These are phyloP conservation scores for Drosophila nannoptera DNA, from an alignment of 1,140 invertebrate species.

Conservation along the genomic window DNA sequence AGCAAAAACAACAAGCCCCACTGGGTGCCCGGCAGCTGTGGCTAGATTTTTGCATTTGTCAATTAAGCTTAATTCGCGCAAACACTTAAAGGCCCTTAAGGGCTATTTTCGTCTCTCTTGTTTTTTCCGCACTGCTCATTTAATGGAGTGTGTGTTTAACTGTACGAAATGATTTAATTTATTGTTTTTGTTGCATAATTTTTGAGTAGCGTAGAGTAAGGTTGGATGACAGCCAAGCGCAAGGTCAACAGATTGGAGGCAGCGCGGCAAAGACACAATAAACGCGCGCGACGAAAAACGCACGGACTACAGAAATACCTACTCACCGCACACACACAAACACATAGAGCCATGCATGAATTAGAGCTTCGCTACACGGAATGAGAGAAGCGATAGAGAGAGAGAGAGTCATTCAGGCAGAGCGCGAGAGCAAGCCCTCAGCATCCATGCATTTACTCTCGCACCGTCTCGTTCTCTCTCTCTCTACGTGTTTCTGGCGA, in stretches of 20 bases:
- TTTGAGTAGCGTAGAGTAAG: not conserved
- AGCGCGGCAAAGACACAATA: not conserved
- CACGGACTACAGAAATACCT: not conserved
- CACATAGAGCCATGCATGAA: not conserved
- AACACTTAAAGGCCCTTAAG: slow-evolving; percentile 5
- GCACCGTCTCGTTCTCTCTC: too few species aligned
- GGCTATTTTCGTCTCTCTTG: not conserved
- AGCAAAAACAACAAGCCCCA: slow-evolving; percentile 14
- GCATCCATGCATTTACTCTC: not conserved
- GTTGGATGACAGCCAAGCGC: slow-evolving; percentile 9
- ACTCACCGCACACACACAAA: not conserved
- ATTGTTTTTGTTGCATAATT: slow-evolving; percentile 7
- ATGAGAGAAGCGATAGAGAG: not conserved
- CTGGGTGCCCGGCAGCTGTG: slow-evolving; percentile 17
- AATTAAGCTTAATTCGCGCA: slow-evolving; percentile 60
- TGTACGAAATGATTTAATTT: not conserved
- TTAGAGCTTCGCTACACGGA: not conserved
- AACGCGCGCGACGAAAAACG: slow-evolving; percentile 10
- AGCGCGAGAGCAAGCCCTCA: not conserved
- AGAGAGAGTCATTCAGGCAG: not conserved
- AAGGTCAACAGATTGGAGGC: slow-evolving; percentile 9
- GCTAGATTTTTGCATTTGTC: slow-evolving; percentile 36
- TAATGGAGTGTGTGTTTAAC: slow-evolving; percentile 3
- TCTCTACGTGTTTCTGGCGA: not conserved
- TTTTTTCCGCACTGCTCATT: not conserved